These are phyloP conservation scores for Leucoma salicis DNA, from an alignment of 2,888 invertebrate species.

Conservation along the genomic window DNA sequence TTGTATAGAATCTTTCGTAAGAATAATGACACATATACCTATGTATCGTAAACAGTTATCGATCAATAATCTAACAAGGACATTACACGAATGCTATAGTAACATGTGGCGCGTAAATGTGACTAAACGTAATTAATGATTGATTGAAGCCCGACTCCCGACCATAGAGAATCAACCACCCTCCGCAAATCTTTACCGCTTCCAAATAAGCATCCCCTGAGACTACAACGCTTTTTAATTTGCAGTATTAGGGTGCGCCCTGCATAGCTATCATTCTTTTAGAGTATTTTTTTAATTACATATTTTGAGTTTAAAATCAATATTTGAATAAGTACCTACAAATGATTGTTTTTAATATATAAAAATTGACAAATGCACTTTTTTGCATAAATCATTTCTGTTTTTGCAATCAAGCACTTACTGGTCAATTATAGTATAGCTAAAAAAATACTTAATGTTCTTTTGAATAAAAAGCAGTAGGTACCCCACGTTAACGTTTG, in stretches of 20 bases:
- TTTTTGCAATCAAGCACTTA: too few species aligned
- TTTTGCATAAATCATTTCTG: too few species aligned
- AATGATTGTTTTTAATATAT: too few species aligned
- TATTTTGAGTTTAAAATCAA: neutral
- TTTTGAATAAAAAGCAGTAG: too few species aligned
- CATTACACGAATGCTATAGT: conserved; percentile 45
- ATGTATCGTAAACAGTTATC: conserved; percentile 22
- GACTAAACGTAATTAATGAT: conserved; percentile 80
- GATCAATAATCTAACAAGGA: conserved; percentile 25
- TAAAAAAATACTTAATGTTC: too few species aligned
- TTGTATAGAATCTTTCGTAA: too few species aligned
- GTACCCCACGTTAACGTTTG: too few species aligned
- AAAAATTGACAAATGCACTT: too few species aligned
- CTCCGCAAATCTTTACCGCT: conserved; percentile 71
- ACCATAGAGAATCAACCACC: conserved; percentile 59
- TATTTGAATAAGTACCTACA: neutral
- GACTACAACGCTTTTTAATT: conserved; percentile 78
- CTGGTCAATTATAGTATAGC: too few species aligned
- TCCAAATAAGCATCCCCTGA: conserved; percentile 66
- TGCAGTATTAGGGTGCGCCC: conserved; percentile 71
- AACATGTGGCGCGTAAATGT: conserved; percentile 79
- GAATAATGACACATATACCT: too few species aligned
- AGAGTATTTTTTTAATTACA: conserved; percentile 41
- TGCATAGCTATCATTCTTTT: conserved; percentile 33
- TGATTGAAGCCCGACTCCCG: conserved; percentile 63